Conservation (phyloP, 53 echinoderm and acorn worm genomes). For the Actinopyga echinites region DNA sequence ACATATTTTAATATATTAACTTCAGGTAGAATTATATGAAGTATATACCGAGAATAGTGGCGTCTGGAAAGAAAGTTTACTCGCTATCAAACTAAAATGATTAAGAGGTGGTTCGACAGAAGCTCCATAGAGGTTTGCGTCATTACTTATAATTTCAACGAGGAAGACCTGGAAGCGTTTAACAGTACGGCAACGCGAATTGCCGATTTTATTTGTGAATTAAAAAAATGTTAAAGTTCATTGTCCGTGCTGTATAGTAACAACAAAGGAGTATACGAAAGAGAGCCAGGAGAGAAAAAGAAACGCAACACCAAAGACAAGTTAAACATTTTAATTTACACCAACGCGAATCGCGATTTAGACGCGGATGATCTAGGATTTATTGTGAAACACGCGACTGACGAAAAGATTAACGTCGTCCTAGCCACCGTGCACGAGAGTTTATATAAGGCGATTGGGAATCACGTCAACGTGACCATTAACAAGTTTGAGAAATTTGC, state of each 20-base stretch:
- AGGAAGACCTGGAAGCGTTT: neutral
- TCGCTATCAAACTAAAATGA: neutral
- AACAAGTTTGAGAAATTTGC: neutral
- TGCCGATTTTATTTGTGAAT: neutral
- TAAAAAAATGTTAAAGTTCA: neutral
- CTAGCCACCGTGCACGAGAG: neutral
- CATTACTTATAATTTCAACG: neutral
- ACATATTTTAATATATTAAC: too few relatives aligned
- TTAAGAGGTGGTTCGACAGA: neutral
- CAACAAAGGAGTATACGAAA: neutral
- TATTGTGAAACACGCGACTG: neutral
- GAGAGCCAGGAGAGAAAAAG: neutral
- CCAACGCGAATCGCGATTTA: neutral
- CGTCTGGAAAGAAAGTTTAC: neutral
- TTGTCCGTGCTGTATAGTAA: neutral
- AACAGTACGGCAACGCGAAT: neutral
- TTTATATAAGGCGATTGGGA: neutral
- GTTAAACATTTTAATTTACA: neutral
- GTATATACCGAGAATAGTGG: neutral
- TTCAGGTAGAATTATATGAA: neutral
- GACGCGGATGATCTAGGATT: neutral
- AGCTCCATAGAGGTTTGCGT: neutral
- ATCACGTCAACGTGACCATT: neutral
- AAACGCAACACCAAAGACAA: neutral
- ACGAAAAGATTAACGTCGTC: neutral